phyloP scores from a whole-genome alignment of 2,113 vertebrate genomes.

The Mastomys natalensis region DNA sequence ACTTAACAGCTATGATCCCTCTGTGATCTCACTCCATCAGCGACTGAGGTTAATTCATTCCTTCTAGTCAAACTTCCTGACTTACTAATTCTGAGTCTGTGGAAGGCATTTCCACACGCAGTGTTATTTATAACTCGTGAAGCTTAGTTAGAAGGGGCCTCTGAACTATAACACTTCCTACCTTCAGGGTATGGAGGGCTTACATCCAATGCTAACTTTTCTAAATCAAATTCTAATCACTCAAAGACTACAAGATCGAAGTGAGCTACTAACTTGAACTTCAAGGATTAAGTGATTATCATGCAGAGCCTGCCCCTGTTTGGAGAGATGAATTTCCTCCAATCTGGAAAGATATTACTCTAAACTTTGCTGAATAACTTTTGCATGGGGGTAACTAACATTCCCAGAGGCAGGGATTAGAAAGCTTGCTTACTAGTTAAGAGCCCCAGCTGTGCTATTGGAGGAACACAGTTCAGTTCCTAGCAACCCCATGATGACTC shows the following conservation, averaged over 20 bases:
- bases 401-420: neutral
- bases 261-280: neutral
- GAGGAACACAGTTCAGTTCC: neutral
- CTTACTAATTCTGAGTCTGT: constrained; percentile 33
- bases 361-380: constrained; percentile 25
- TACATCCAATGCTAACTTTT: constrained; percentile 15
- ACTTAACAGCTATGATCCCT: constrained; percentile 6
- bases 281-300: neutral
- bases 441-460: neutral
- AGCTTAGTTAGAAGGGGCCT: neutral
- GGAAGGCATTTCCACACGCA: constrained; percentile 39
- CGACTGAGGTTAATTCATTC: constrained; percentile 57
- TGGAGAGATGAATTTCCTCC: neutral
- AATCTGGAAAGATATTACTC: neutral
- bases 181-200: neutral
- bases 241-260: constrained; percentile 7
- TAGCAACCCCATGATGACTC: neutral
- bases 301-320: neutral
- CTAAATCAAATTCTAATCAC: constrained; percentile 44
- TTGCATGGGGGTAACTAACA: neutral
- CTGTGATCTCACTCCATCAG: constrained; percentile 59
- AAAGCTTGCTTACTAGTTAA: neutral
- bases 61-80: constrained; percentile 63
- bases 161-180: neutral
- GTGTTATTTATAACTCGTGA: constrained; percentile 50